Base-by-base conservation (phyloP, 1,140 invertebrate genomes). In the Drosophila kanapiae region DNA sequence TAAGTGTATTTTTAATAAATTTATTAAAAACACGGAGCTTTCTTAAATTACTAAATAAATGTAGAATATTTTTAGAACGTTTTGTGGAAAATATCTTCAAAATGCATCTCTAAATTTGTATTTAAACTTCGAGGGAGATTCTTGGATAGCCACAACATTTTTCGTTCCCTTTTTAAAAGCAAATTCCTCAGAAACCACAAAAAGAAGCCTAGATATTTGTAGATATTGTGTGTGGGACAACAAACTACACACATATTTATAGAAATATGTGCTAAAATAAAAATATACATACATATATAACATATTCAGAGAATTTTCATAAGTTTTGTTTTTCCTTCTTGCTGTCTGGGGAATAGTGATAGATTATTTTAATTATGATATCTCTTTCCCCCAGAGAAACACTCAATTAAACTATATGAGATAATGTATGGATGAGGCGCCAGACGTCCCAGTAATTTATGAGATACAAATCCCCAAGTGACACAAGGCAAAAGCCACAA, bases 251-350 rank as follows among this genome's bases (percentile, higher is more conserved):
- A 53, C 6, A 37, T 54, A 88, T 88, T 82, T 79, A 72, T 87
- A 88, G 83, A 74, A 77, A 67, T 51, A 68, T 70, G 69, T 80
- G 82, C 67, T 74, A 40, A 77, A 72, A 64, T 80, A 70, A 48
- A 71, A 86, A 78, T 68, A 69, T 64, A 14, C 6, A n/a, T 14
- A n/a, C 6, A 13, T 7, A 38, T 14, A 54, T 23, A 49, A 64
- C 23, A 23, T 23, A 38, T 65, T 23, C 29, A 35, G 10, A 51
- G 45, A 48, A 40, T 33, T 40, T 42, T 42, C 69, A 59, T n/a
- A n/a, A n/a, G n/a, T n/a, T 59, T 38, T 64, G 62, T 68, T 33
- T 76, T 60, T 59, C 51, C 16, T 35, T 43, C 16, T 35, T 31
- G 18, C 13, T 38, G 29, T 29, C 31, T 29, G 11, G n/a, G 35